Percentiles rank a stretch among this genome's conserved stretches.
These are phyloP conservation scores for Cephus pulcher DNA, from an alignment of 2,888 invertebrate species.

Conservation along the genomic window DNA sequence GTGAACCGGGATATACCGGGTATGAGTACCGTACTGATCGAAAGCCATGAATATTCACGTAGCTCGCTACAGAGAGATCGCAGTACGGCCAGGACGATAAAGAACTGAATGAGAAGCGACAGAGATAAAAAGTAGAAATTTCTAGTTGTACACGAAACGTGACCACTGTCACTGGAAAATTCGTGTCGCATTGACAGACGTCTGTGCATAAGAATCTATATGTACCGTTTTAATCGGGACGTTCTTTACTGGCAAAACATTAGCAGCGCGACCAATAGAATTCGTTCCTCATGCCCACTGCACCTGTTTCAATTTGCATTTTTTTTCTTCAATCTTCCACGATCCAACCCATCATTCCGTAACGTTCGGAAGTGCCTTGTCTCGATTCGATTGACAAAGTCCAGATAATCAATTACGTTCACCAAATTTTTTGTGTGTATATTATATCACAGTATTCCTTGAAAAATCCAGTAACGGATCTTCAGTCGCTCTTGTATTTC, in stretches of 20 bases:
- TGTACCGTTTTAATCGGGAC: not conserved
- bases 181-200: not conserved
- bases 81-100: not conserved
- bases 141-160: not conserved
- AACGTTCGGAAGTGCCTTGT: not conserved
- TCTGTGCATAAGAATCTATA: not conserved
- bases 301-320: slow-evolving; percentile 21
- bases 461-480: not conserved
- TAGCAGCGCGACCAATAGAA: not conserved
- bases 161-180: slow-evolving; percentile 1
- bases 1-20: not conserved
- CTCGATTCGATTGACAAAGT: not conserved
- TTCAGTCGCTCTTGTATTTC: not conserved
- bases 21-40: not conserved
- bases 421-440: not conserved
- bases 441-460: not conserved
- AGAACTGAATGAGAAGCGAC: not conserved
- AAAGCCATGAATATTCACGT: not conserved
- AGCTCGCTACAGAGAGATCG: not conserved
- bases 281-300: slow-evolving; percentile 6
- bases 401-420: not conserved
- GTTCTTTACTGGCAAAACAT: not conserved
- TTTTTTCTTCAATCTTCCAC: slow-evolving; percentile 7
- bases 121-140: not conserved
- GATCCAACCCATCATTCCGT: not conserved